Evolutionary conservation across 2,888 invertebrate genomes (phyloP).

Genomic region (Galerucella pusilla): DNA sequence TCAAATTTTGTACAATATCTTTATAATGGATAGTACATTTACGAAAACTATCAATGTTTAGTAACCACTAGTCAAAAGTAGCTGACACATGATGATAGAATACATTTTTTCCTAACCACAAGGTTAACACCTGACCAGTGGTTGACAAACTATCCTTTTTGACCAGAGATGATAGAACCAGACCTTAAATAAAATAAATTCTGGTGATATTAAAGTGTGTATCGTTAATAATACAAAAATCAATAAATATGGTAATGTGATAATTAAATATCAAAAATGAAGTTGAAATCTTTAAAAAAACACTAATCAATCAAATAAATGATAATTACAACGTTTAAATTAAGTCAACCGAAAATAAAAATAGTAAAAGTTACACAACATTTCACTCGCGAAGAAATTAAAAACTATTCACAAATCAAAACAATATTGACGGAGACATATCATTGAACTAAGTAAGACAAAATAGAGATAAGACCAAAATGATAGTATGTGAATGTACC

Average conservation of each 20-base stretch:
- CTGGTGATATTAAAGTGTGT: neutral
- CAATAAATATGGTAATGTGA: neutral
- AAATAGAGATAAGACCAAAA: conserved; percentile 11
- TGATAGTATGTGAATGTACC: neutral
- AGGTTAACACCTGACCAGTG: no score
- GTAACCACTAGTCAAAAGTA: no score
- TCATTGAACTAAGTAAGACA: neutral
- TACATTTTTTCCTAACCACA: no score
- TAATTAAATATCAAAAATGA: conserved; percentile 17
- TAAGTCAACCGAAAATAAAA: conserved; percentile 7
- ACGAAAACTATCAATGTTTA: no score
- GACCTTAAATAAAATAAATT: neutral
- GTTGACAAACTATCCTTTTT: no score
- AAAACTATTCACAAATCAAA: neutral
- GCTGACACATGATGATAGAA: no score
- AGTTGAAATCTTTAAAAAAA: conserved; percentile 15
- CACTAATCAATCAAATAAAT: neutral
- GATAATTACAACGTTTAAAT: neutral
- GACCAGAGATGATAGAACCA: no score
- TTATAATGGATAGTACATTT: no score
- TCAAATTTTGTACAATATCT: no score
- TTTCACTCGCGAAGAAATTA: neutral
- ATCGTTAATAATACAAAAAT: neutral
- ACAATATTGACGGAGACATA: neutral
- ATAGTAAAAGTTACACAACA: conserved; percentile 1